Conservation (phyloP, 2,888 invertebrate species). For the Aphodius granarius region DNA sequence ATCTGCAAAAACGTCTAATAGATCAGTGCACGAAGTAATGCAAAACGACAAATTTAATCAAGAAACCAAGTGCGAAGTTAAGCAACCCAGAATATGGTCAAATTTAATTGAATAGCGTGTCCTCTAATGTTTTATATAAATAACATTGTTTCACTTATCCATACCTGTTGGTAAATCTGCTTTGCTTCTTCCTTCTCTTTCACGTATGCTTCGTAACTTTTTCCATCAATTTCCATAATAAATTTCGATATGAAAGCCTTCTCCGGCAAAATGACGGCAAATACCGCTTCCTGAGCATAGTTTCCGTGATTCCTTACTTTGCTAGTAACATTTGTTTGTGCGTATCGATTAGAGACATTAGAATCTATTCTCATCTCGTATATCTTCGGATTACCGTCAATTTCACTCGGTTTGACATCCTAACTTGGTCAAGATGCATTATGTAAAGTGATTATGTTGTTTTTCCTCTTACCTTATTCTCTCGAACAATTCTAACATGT, state of each 20-base stretch:
- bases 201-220: constrained; percentile 65
- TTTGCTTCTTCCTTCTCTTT: constrained; percentile 68
- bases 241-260: constrained; percentile 72
- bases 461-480: not conserved
- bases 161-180: constrained; percentile 47
- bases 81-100: no score
- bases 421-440: not conserved
- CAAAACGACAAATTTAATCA: no score
- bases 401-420: not conserved
- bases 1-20: no score
- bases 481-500: not conserved
- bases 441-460: not conserved
- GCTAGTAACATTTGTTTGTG: constrained; percentile 66
- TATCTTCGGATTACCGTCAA: constrained; percentile 51
- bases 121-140: no score
- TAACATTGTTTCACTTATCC: not conserved
- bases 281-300: constrained; percentile 64
- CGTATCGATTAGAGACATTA: constrained; percentile 66
- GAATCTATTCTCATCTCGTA: constrained; percentile 65
- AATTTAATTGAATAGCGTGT: no score
- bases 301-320: constrained; percentile 64
- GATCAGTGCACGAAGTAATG: no score
- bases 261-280: constrained; percentile 68
- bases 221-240: constrained; percentile 66
- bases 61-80: no score